Conservation (phyloP, 1,140 invertebrate species). For the Eueides isabella region DNA sequence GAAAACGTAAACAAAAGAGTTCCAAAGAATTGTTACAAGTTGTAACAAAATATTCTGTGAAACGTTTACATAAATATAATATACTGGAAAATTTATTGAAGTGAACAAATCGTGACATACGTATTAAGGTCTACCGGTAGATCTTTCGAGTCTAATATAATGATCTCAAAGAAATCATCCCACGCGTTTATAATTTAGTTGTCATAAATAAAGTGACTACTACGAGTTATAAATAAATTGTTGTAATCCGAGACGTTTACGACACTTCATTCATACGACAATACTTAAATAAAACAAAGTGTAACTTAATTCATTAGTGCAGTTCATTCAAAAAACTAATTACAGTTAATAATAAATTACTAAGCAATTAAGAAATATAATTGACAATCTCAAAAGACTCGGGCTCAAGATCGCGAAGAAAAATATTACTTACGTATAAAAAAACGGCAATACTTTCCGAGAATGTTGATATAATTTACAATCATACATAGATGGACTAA, state of each 20-base stretch:
- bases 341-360: background rate
- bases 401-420: too few relatives aligned
- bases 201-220: slow-evolving; percentile 31
- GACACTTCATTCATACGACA: background rate
- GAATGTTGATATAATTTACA: slow-evolving; percentile 26
- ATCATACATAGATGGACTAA: slow-evolving; percentile 25
- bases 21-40: slow-evolving; percentile 45
- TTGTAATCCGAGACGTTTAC: slow-evolving; percentile 10
- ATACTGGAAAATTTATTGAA: slow-evolving; percentile 28
- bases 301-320: background rate
- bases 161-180: slow-evolving; percentile 24
- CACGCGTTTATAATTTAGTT: slow-evolving; percentile 24
- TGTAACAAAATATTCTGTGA: slow-evolving; percentile 42
- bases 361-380: background rate
- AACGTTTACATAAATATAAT: slow-evolving; percentile 29
- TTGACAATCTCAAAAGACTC: too few relatives aligned
- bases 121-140: slow-evolving; percentile 28
- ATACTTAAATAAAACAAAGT: background rate
- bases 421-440: too few relatives aligned
- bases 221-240: slow-evolving; percentile 23
- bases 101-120: slow-evolving; percentile 23
- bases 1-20: slow-evolving; percentile 73
- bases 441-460: slow-evolving; percentile 29
- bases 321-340: background rate
- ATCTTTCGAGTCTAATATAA: slow-evolving; percentile 11